phyloP scores from a whole-genome alignment of 2,113 vertebrate species.

The Eurypyga helias region DNA sequence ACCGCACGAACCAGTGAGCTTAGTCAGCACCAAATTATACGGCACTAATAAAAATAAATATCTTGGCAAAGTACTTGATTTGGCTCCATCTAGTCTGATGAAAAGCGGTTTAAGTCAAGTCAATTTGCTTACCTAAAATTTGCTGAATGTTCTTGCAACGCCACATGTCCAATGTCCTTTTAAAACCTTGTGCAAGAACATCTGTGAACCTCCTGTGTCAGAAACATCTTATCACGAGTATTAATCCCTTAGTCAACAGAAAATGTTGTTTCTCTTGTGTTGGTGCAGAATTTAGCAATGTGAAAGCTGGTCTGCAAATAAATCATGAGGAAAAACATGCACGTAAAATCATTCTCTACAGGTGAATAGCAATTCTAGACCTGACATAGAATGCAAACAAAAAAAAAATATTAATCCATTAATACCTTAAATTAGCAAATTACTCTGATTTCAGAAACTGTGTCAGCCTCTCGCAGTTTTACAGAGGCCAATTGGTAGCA shows the following conservation, averaged over 20 bases:
- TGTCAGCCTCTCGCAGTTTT: background rate
- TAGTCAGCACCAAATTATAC: background rate
- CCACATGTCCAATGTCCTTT: background rate
- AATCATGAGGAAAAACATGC: background rate
- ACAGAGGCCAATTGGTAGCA: background rate
- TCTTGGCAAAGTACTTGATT: background rate
- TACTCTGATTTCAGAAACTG: background rate
- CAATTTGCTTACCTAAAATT: background rate
- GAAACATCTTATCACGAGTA: background rate
- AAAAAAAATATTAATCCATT: background rate
- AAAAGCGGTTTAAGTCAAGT: background rate
- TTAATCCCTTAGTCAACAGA: background rate
- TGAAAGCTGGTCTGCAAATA: background rate
- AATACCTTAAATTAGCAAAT: background rate
- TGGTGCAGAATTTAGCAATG: background rate
- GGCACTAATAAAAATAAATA: background rate
- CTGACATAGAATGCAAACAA: background rate
- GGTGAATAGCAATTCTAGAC: background rate
- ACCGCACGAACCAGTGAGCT: background rate
- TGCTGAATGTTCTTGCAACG: background rate
- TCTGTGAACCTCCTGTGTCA: background rate
- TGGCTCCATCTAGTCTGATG: background rate
- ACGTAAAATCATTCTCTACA: background rate
- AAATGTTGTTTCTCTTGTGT: background rate
- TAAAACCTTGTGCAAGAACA: background rate